Evolutionary conservation across 1,140 invertebrate genomes (phyloP).

Genomic region (Planococcus citri): DNA sequence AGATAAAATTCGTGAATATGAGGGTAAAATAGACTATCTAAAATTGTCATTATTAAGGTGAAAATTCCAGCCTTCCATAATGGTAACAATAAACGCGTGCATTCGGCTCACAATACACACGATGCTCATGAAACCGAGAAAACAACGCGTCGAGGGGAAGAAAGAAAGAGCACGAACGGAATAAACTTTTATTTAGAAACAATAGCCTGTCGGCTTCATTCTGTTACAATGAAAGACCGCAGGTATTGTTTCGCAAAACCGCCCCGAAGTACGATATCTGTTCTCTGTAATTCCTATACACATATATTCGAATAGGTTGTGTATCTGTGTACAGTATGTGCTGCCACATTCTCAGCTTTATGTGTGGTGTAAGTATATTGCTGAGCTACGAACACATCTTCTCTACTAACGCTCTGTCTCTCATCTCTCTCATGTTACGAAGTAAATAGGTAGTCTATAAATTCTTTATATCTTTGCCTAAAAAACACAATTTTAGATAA

Average conservation of each 20-base stretch:
- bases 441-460: too few relatives aligned
- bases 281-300: not conserved
- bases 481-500: too few relatives aligned
- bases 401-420: too few relatives aligned
- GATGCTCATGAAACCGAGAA: not conserved
- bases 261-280: not conserved
- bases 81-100: too few relatives aligned
- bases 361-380: too few relatives aligned
- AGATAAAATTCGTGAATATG: too few relatives aligned
- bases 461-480: too few relatives aligned
- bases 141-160: not conserved
- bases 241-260: slow-evolving; percentile 2
- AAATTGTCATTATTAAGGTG: not conserved
- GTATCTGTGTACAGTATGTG: too few relatives aligned
- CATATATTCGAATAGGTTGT: too few relatives aligned
- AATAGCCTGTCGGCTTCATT: not conserved
- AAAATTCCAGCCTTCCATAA: not conserved
- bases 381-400: too few relatives aligned
- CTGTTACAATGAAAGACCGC: not conserved
- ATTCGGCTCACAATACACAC: not conserved
- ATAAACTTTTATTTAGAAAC: slow-evolving; percentile 4
- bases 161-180: not conserved
- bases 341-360: too few relatives aligned
- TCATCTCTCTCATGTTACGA: too few relatives aligned
- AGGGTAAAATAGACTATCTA: not conserved